phyloP scores from a whole-genome alignment of 2,797 vertebrate species.

The Monodelphis domestica region DNA sequence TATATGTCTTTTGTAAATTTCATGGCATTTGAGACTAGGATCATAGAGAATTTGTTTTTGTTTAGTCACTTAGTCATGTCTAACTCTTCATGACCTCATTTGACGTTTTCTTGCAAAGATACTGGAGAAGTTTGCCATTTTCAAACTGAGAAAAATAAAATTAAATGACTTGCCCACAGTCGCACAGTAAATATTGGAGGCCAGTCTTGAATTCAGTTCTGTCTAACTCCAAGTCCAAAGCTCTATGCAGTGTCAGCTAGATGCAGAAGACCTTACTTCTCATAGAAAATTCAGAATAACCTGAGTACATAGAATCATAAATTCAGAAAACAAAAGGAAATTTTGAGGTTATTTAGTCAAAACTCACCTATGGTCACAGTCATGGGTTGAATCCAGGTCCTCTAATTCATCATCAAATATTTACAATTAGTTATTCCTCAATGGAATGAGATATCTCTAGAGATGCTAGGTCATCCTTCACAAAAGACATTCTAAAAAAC shows the following conservation, averaged over 20 bases:
- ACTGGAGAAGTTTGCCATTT: too few species aligned
- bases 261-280: neutral
- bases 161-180: too few species aligned
- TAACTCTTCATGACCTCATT: too few species aligned
- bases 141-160: too few species aligned
- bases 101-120: too few species aligned
- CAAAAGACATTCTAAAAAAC: neutral
- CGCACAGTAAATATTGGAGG: too few species aligned
- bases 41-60: neutral
- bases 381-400: neutral
- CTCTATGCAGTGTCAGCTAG: too few species aligned
- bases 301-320: slow-evolving; percentile 2
- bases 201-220: too few species aligned
- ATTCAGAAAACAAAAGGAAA: slow-evolving; percentile 11
- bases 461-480: neutral
- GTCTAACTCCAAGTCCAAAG: too few species aligned
- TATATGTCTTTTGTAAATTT: neutral
- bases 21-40: slow-evolving; percentile 2
- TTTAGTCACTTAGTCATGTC: too few species aligned
- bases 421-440: neutral
- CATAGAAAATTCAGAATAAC: neutral
- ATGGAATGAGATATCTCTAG: neutral
- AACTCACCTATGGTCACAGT: neutral
- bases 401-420: neutral
- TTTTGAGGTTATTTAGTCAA: neutral